These are phyloP conservation scores for Patella caerulea DNA, from an alignment of 2,888 invertebrate species.

Conservation along the genomic window DNA sequence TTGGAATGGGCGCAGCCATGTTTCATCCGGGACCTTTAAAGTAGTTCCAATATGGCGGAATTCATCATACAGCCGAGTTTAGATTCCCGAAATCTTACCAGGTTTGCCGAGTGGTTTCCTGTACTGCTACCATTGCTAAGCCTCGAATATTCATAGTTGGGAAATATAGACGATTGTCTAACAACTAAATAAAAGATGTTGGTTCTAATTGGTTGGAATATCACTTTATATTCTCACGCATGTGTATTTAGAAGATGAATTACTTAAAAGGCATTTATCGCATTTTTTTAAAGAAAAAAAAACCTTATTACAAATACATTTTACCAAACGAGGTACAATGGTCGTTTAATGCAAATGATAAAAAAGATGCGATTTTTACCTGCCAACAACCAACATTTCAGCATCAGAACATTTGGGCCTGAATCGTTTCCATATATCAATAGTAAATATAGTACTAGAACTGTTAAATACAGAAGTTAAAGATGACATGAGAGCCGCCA, in stretches of 20 bases:
- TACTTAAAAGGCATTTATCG: not conserved
- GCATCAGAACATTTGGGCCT: slow-evolving; percentile 58
- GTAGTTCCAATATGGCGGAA: too few relatives aligned
- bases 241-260: not conserved
- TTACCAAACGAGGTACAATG: not conserved
- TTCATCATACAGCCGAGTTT: too few relatives aligned
- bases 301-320: not conserved
- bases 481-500: slow-evolving; percentile 75
- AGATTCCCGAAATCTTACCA: too few relatives aligned
- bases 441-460: slow-evolving; percentile 74
- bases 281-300: not conserved
- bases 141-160: too few relatives aligned
- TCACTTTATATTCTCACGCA: not conserved
- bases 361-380: slow-evolving; percentile 34
- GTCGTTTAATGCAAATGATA: too few relatives aligned
- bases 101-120: too few relatives aligned
- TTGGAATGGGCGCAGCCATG: too few relatives aligned
- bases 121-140: too few relatives aligned
- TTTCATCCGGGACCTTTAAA: too few relatives aligned
- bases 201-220: too few relatives aligned
- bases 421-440: slow-evolving; percentile 73
- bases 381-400: slow-evolving; percentile 68
- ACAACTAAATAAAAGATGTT: too few relatives aligned
- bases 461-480: slow-evolving; percentile 76
- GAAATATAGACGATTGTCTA: too few relatives aligned